These are phyloP conservation scores for Eristalis pertinax DNA, from an alignment of 2,888 invertebrate species.

Conservation along the genomic window DNA sequence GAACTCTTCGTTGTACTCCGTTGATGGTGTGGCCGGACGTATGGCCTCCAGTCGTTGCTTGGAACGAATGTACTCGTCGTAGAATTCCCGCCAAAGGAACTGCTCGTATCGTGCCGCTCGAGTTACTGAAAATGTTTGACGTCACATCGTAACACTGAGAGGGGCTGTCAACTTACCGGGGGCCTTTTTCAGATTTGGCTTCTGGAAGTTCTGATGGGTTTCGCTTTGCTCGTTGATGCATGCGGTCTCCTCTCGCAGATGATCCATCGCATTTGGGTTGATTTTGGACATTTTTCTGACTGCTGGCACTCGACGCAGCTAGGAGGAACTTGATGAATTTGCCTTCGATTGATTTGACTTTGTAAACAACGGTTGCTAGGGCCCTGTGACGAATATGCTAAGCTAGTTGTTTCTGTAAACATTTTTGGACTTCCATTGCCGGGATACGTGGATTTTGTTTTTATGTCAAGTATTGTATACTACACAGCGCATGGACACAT, in stretches of 20 bases:
- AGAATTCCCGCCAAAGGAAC: conserved; percentile 79
- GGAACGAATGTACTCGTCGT: conserved; percentile 77
- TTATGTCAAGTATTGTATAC: no score
- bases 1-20: conserved; percentile 78
- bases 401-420: neutral
- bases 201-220: conserved; percentile 61
- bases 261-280: conserved; percentile 14
- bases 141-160: neutral
- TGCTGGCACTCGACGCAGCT: neutral
- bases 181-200: conserved; percentile 76
- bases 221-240: conserved; percentile 57
- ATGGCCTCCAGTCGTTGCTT: conserved; percentile 70
- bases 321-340: neutral
- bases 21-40: conserved; percentile 57
- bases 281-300: conserved; percentile 4
- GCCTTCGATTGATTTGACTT: neutral
- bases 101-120: conserved; percentile 77
- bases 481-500: no score
- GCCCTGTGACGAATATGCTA: neutral
- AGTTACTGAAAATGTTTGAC: conserved; percentile 74
- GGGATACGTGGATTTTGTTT: no score
- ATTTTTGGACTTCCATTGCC: neutral
- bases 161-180: conserved; percentile 73
- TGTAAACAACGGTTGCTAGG: neutral
- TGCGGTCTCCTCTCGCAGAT: neutral